Evolutionary conservation across 1,140 invertebrate species (phyloP).

Genomic region (Drosophila kanapiae): DNA sequence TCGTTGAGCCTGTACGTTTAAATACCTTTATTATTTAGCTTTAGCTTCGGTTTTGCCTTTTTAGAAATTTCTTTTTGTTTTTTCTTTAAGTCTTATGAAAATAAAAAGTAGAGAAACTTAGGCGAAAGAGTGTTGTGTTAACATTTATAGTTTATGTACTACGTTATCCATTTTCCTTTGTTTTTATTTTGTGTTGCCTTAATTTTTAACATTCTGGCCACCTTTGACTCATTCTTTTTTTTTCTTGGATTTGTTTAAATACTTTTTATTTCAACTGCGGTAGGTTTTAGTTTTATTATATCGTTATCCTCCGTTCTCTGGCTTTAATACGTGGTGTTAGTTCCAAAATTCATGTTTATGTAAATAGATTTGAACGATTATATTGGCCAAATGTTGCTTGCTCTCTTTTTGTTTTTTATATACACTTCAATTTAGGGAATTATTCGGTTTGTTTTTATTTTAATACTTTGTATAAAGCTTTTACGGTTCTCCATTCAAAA

Average conservation of each 20-base stretch:
- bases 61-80: slow-evolving; percentile 19
- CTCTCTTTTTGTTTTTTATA: slow-evolving; percentile 55
- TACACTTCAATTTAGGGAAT: slow-evolving; percentile 68
- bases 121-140: slow-evolving; percentile 63
- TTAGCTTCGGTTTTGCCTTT: slow-evolving; percentile 27
- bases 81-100: slow-evolving; percentile 62
- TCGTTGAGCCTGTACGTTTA: slow-evolving; percentile 48
- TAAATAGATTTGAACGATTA: slow-evolving; percentile 47
- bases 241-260: slow-evolving; percentile 52
- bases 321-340: slow-evolving; percentile 58
- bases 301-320: slow-evolving; percentile 37
- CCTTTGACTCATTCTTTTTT: slow-evolving; percentile 47
- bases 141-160: slow-evolving; percentile 66
- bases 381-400: slow-evolving; percentile 71
- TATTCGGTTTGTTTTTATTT: slow-evolving; percentile 30
- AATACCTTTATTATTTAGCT: slow-evolving; percentile 40
- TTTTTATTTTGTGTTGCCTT: slow-evolving; percentile 42
- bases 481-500: slow-evolving; percentile 64
- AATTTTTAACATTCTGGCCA: slow-evolving; percentile 55
- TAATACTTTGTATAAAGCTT: slow-evolving; percentile 66
- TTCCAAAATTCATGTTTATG: slow-evolving; percentile 50
- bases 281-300: slow-evolving; percentile 60
- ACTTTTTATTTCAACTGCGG: slow-evolving; percentile 69
- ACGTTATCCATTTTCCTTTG: slow-evolving; percentile 45
- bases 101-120: slow-evolving; percentile 70